Base-by-base conservation (phyloP, 1,140 invertebrate genomes). In the Sitophilus oryzae region DNA sequence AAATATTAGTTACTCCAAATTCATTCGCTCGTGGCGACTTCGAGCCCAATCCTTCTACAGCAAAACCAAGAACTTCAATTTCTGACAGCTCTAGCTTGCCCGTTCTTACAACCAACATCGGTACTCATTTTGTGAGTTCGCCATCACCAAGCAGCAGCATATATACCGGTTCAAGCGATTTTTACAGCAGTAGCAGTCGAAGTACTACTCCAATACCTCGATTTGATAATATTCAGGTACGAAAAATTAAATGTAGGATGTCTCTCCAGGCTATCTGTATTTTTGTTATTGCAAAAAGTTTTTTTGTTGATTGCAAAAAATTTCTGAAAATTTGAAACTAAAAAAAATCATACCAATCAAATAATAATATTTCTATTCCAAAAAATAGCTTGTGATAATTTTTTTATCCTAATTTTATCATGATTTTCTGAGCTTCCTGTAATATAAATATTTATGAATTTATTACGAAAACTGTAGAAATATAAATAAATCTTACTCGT, bases 1-100 rank as follows among this genome's bases (percentile, higher is more conserved):
- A n/a, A n/a, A 56, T 55, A 16, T 25, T 46, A 43, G 56, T 60
- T 15, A 53, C 54, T 40, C 67, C 71, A 8, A 64, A 69, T 66
- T 68, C 66, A n/a, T 63, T 66, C 14, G 71, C 72, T 10, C 69
- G 68, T 14, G 73, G 71, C 15, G 73, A 76, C 50, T 66, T 71
- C 58, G 70, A 68, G 20, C 37, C 59, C 30, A 43, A 58, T 2
- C 67, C 66, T 56, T 69, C 71, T 14, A 71, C 69, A 9, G 66
- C 71, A 8, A 72, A 74, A 9, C 68, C 67, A 4, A 58, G 58
- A 19, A 56, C 18, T 40, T 38, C 37, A 16, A 71, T 66, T 23
- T 62, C 68, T n/a, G 59, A 64, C 21, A 60, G 62, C 0, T 37
- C 54, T 5, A 73, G 68, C 55, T 68, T 75, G 14, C 60, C 71